Conservation (phyloP, 2,888 invertebrate genomes). For the Microctonus aethiopoides region DNA sequence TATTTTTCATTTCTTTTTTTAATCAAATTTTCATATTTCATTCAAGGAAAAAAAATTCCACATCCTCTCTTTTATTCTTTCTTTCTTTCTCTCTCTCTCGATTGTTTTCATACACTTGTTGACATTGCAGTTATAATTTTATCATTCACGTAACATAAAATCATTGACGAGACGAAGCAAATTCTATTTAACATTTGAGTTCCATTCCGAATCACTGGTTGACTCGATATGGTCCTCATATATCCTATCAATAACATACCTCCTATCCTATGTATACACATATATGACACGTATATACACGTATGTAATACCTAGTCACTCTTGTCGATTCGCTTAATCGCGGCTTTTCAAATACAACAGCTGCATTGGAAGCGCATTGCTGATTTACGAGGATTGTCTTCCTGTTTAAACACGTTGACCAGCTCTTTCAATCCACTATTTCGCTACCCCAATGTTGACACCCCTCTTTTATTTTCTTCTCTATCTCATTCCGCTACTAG, state of each 20-base stretch:
- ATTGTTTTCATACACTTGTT: no score
- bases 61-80: not conserved
- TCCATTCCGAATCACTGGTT: not conserved
- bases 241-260: not conserved
- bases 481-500: not conserved
- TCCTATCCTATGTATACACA: not conserved
- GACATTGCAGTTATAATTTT: not conserved
- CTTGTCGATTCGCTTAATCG: slow-evolving; percentile 25
- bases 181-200: slow-evolving; percentile 4
- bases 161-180: not conserved
- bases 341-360: slow-evolving; percentile 28
- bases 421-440: not conserved
- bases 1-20: no score
- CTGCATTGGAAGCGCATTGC: slow-evolving; percentile 25
- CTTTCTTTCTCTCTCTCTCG: not conserved
- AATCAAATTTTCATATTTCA: no score
- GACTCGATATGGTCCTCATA: not conserved
- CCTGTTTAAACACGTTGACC: slow-evolving; percentile 36
- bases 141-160: slow-evolving; percentile 11
- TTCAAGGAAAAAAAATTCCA: not conserved
- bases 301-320: not conserved
- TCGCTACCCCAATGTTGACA: slow-evolving; percentile 1
- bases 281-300: slow-evolving; percentile 8
- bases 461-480: not conserved
- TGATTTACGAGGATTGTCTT: slow-evolving; percentile 40